Evolutionary conservation across 1,140 invertebrate genomes (phyloP), one percentile per base, ranked within the genome.

Genomic region (Macrotrachela quadricornifera): DNA sequence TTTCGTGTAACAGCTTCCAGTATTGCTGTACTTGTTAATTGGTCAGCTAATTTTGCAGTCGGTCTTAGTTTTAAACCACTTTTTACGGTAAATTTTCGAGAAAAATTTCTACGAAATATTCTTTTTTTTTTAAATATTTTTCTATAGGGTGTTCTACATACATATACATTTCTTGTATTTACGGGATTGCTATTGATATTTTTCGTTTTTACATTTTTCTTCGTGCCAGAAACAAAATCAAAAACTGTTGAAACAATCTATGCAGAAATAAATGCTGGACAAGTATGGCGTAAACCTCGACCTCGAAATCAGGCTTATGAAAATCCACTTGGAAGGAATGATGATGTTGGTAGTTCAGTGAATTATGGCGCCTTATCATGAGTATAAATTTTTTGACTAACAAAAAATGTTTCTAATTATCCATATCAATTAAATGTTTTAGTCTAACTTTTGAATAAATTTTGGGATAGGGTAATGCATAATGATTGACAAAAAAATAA

Each of bases 171-270:
- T 77, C 80, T 95, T 71, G 85, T 87, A 64, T 96, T 96, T 77
- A 86, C 85, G 74, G 82, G 80, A 67, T 81, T 91, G 70, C 78
- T 95, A 73, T 84, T 83, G 59, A 77, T 88, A 69, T 96, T 92
- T 76, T 90, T 85, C 83, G 80, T 87, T 70, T 94, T 92, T 76
- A 92, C 87, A 49, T 92, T 91, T 73, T 83, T 85, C 73, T 85
- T 85, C 77, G 86, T 95, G 66, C 90, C 90, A 64, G 90, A 96
- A 78, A 96, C 90, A 57, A 94, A 94, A 75, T 92, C 92, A 72
- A 90, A 90, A 75, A 91, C 86, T 58, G 90, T 92, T 68, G 87
- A 94, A 75, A 30, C 21, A 4, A 30, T 30, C 8, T 30, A 30
- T 30, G 21, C 21, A 2, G 21, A 30, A 30, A 30, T 30, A 30